phyloP scores from a whole-genome alignment of 2,888 invertebrate species.

The Malachius bipustulatus region DNA sequence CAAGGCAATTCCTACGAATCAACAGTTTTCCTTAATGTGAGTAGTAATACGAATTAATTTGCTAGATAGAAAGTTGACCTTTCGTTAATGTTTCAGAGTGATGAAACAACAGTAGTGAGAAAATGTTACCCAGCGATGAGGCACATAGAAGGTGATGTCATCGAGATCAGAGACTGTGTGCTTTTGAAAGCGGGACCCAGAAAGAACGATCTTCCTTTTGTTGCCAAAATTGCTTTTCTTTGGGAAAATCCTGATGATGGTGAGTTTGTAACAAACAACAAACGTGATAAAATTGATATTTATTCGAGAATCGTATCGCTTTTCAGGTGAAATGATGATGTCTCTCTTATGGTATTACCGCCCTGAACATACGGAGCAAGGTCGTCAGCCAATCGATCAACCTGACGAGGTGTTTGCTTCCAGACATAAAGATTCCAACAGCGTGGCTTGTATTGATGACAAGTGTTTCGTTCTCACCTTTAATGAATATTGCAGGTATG shows the following conservation, averaged over 20 bases:
- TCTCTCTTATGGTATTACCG: constrained; percentile 95
- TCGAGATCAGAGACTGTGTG: constrained; percentile 82
- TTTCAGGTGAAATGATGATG: constrained; percentile 92
- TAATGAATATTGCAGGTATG: constrained; percentile 92
- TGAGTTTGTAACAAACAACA: constrained; percentile 36
- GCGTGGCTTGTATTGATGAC: constrained; percentile 95
- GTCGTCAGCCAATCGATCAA: constrained; percentile 65
- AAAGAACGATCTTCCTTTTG: constrained; percentile 81
- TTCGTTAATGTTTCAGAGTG: constrained; percentile 47
- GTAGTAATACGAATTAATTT: constrained; percentile 35
- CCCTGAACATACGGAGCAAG: constrained; percentile 91
- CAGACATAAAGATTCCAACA: constrained; percentile 87
- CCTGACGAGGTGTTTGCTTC: constrained; percentile 93
- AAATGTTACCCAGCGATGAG: constrained; percentile 84
- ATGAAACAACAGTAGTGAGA: constrained; percentile 60
- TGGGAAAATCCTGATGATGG: constrained; percentile 94
- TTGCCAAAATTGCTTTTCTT: constrained; percentile 85
- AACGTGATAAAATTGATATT: background rate
- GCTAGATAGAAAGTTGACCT: too few species aligned
- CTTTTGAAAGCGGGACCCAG: constrained; percentile 74
- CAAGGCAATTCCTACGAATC: constrained; percentile 72
- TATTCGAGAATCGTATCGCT: constrained; percentile 6
- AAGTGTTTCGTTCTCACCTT: constrained; percentile 93
- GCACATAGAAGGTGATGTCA: constrained; percentile 78
- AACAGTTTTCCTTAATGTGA: constrained; percentile 79